Base-by-base conservation (phyloP, 2,888 invertebrate species). In the Gastrophysa polygoni region DNA sequence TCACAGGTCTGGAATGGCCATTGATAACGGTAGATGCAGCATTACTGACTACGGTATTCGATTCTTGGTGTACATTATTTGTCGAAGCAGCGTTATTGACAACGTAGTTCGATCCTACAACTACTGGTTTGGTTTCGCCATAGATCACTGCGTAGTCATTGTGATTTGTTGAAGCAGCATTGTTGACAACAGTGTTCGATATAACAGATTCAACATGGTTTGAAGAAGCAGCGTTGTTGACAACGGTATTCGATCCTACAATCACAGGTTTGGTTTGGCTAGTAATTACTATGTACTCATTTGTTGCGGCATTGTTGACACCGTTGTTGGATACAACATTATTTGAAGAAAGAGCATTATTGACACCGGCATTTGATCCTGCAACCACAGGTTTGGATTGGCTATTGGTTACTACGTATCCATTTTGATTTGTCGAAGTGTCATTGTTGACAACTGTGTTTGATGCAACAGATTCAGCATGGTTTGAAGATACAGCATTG, bases 1-100 rank as follows among this genome's bases (percentile, higher is more conserved):
- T 38, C 38, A 38, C 38, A 38, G 38, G 38, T 38, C 38, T 38
- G 38, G 38, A 38, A 38, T 38, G 38, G 14, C 38, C 38, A 38
- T 14, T 38, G 38, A n/a, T 1, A 38, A 38, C 11, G 1, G 38
- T 14, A 11, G 38, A 38, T 14, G 38, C 38, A 38, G 6, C 38
- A n/a, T 14, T 38, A 38, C 11, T n/a, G 14, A 32, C 32, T 10
- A 32, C 32, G 32, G 11, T 11, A 32, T 8, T 8, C 7, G 38
- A 38, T 6, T 7, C 38, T 6, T 38, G 14, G 14, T 38, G 38
- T 10, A 14, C 38, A 38, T 7, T 10, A 32, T 2, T 32, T 2
- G 32, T 14, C 14, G 38, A 3, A 14, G 38, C 38, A 38, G 14
- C 38, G 11, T 32, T 32, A 11, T 24, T 3, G 24, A 24, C 24